phyloP scores from a whole-genome alignment of 2,888 invertebrate genomes.

The Linhomoeus sp. region DNA sequence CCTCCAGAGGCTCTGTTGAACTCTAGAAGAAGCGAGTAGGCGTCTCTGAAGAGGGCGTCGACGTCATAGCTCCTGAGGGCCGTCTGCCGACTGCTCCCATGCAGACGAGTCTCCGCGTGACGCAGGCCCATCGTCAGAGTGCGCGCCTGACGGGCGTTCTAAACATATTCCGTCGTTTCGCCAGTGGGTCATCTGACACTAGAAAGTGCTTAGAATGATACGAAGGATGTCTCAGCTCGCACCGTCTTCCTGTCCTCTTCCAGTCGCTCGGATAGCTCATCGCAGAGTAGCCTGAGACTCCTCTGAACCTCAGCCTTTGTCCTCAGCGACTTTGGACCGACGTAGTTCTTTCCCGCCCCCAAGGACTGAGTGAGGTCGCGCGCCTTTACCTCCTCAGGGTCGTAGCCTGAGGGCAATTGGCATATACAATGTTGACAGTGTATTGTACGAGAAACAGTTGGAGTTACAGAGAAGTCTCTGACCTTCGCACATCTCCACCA shows the following conservation, averaged over 20 bases:
- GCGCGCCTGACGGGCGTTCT: not conserved
- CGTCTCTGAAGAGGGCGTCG: too few relatives aligned
- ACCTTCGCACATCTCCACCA: conserved; percentile 10
- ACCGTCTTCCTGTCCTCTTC: conserved; percentile 44
- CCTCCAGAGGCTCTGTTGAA: too few relatives aligned
- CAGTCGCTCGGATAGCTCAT: conserved; percentile 62
- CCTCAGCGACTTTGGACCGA: conserved; percentile 51
- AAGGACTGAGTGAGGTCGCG: conserved; percentile 74
- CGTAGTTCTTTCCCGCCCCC: conserved; percentile 83
- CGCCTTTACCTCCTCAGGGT: conserved; percentile 62
- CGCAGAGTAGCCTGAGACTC: conserved; percentile 59
- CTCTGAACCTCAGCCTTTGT: conserved; percentile 40
- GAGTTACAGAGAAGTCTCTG: not conserved
- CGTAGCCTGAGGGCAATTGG: conserved; percentile 67
- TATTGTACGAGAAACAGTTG: too few relatives aligned
- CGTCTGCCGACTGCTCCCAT: too few relatives aligned
- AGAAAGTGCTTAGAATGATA: too few relatives aligned
- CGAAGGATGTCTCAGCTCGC: too few relatives aligned
- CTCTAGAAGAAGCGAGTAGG: too few relatives aligned
- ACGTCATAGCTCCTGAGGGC: too few relatives aligned
- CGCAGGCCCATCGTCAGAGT: not conserved
- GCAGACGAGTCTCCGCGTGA: not conserved
- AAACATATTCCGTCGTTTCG: not conserved
- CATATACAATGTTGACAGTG: too few relatives aligned
- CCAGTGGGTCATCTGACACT: too few relatives aligned